Percentiles rank a stretch among this genome's conserved stretches.
Conservation (phyloP, 2,888 invertebrate species). For the Gymnocheta viridis region DNA sequence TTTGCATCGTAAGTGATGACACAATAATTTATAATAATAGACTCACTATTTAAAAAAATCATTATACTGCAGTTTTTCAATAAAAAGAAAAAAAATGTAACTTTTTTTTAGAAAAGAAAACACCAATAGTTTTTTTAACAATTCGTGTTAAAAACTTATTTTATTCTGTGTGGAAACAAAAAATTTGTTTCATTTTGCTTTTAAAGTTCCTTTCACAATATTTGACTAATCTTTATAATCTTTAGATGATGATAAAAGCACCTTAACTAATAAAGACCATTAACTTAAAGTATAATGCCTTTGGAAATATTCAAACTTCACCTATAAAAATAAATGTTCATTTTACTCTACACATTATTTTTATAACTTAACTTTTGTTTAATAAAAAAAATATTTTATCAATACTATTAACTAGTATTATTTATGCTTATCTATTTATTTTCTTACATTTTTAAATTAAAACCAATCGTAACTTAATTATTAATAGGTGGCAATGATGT, state of each 20-base stretch:
- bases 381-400: neutral
- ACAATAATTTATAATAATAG: too few relatives aligned
- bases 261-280: neutral
- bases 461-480: constrained; percentile 29
- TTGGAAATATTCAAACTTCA: too few relatives aligned
- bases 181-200: neutral
- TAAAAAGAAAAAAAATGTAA: too few relatives aligned
- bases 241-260: neutral
- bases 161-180: neutral
- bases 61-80: too few relatives aligned
- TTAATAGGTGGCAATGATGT: constrained; percentile 62
- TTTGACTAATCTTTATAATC: neutral
- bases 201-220: neutral
- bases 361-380: too few relatives aligned
- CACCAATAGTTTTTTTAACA: neutral
- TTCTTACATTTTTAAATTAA: constrained; percentile 34
- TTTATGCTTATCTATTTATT: constrained; percentile 9
- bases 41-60: too few relatives aligned
- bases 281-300: neutral
- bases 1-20: too few relatives aligned
- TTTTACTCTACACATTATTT: neutral
- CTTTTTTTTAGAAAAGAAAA: too few relatives aligned
- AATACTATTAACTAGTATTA: neutral
- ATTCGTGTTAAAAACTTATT: neutral
- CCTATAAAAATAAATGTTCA: neutral